A percentile compares a stretch with the other conserved stretches of the same genome.
phyloP scores from a whole-genome alignment of 2,113 vertebrate genomes.

The Phyllostomus hastatus region DNA sequence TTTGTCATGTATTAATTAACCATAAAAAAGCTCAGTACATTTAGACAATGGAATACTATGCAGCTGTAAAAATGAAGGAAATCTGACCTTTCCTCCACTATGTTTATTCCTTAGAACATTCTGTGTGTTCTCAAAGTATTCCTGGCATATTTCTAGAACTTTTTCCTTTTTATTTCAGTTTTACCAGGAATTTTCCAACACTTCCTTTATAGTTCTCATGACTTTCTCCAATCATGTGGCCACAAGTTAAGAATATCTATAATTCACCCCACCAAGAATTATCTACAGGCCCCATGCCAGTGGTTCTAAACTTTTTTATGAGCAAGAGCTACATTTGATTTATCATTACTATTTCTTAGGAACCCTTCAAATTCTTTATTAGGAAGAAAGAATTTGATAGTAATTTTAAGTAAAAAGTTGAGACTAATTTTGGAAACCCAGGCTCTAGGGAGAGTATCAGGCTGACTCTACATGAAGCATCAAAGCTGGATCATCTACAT shows the following conservation, averaged over 20 bases:
- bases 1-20: no score
- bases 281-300: not conserved
- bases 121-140: not conserved
- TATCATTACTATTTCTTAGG: not conserved
- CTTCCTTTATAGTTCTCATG: not conserved
- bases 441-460: not conserved
- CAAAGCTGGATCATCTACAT: not conserved
- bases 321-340: not conserved
- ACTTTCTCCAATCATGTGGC: not conserved
- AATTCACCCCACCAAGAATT: not conserved
- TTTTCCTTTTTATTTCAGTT: not conserved
- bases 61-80: no score
- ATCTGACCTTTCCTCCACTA: no score
- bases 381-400: not conserved
- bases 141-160: not conserved
- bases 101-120: not conserved
- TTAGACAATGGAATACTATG: no score
- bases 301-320: not conserved
- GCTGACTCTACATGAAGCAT: not conserved
- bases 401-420: not conserved
- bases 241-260: not conserved
- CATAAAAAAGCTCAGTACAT: no score
- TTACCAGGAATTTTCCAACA: not conserved
- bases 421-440: not conserved
- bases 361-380: not conserved